Conservation (phyloP, 2,888 invertebrate species). For the Eupsilia transversa region DNA sequence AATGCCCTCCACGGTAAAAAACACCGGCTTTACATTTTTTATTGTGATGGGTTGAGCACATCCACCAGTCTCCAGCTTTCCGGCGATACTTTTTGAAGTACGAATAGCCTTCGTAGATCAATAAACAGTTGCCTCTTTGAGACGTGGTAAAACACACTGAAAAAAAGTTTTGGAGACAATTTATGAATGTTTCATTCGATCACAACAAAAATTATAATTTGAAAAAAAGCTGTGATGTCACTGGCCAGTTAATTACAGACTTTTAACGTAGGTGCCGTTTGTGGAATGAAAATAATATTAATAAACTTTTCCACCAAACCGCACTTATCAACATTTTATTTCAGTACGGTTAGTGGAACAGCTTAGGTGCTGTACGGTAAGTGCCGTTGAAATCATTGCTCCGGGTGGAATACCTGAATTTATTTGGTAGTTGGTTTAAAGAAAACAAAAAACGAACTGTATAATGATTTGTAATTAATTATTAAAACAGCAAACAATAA, state of each 20-base stretch:
- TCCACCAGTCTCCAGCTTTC: conserved; percentile 19
- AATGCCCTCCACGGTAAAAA: background rate
- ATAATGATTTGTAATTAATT: conserved; percentile 16
- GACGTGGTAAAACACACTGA: background rate
- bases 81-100: conserved; percentile 21
- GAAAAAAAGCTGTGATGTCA: background rate
- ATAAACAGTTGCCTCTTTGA: conserved; percentile 1
- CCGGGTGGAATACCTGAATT: background rate
- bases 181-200: background rate
- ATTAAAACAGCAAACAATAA: conserved; percentile 14
- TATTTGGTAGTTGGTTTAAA: background rate
- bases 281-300: background rate
- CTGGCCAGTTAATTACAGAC: background rate
- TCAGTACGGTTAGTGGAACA: background rate
- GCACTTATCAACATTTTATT: background rate
- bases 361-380: background rate
- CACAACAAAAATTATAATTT: too few species aligned
- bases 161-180: background rate
- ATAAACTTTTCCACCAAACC: background rate
- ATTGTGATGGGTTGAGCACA: conserved; percentile 20
- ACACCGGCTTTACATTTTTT: conserved; percentile 22
- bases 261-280: background rate
- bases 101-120: conserved; percentile 9
- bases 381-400: background rate
- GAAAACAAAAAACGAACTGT: conserved; percentile 21